These are phyloP conservation scores for Drosophila algonquin DNA, from an alignment of 2,888 invertebrate genomes.

Conservation along the genomic window DNA sequence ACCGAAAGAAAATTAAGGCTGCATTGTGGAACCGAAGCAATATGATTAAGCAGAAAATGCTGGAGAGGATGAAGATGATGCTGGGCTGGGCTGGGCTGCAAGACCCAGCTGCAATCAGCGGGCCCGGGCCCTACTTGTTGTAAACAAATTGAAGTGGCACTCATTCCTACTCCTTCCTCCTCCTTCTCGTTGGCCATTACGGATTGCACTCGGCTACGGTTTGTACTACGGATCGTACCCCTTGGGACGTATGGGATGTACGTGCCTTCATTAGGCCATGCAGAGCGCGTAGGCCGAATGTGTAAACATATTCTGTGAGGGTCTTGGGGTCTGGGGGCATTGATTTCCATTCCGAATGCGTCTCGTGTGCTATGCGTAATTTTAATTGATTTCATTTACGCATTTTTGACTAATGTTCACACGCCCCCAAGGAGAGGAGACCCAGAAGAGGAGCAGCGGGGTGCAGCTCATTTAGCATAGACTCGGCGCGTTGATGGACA, in stretches of 20 bases:
- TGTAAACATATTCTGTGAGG: constrained; percentile 52
- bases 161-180: constrained; percentile 10
- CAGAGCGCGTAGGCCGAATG: constrained; percentile 61
- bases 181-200: constrained; percentile 38
- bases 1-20: constrained; percentile 62
- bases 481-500: constrained; percentile 66
- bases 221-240: constrained; percentile 32
- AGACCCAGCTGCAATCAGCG: constrained; percentile 55
- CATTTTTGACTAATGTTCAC: constrained; percentile 66
- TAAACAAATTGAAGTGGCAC: constrained; percentile 72
- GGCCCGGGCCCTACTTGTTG: constrained; percentile 61
- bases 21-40: constrained; percentile 56
- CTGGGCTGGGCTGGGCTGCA: constrained; percentile 1
- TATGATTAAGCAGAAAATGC: constrained; percentile 62
- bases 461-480: constrained; percentile 63
- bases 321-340: not conserved
- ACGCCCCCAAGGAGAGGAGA: constrained; percentile 25
- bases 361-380: constrained; percentile 64
- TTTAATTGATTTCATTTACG: constrained; percentile 75
- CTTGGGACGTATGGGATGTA: constrained; percentile 35
- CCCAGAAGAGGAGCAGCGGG: constrained; percentile 18
- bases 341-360: constrained; percentile 44
- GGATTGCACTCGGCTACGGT: constrained; percentile 47
- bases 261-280: constrained; percentile 75
- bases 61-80: not conserved